Conservation (phyloP, 2,797 vertebrate species). For the Molossus alvarezi region DNA sequence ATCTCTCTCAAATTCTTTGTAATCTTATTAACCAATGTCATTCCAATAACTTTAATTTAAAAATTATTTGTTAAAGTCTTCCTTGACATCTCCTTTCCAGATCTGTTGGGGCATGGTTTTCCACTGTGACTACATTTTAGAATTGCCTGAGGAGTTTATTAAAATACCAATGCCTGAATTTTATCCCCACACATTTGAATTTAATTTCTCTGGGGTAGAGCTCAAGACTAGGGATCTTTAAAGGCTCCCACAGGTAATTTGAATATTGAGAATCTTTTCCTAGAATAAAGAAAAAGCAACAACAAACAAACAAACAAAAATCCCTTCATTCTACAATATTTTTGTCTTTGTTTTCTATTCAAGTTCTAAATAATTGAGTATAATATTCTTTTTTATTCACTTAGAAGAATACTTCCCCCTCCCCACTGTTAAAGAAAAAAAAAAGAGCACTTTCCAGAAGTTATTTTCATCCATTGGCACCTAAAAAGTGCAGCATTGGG, state of each 20-base stretch:
- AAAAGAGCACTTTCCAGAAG: slow-evolving; percentile 10
- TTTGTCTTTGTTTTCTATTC: slow-evolving; percentile 55
- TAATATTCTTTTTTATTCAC: neutral
- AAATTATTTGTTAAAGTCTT: neutral
- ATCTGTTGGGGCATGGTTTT: slow-evolving; percentile 8
- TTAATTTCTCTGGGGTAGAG: slow-evolving; percentile 25
- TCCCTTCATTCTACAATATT: neutral
- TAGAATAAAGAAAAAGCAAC: slow-evolving; percentile 21
- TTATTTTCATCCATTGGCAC: slow-evolving; percentile 22
- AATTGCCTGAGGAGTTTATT: slow-evolving; percentile 16
- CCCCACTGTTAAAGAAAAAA: slow-evolving; percentile 2
- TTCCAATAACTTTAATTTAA: neutral
- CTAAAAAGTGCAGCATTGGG: neutral
- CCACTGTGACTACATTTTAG: slow-evolving; percentile 17
- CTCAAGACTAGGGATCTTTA: slow-evolving; percentile 31
- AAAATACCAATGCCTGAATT: neutral
- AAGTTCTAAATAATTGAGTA: neutral
- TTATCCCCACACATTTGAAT: neutral
- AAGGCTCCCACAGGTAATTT: slow-evolving; percentile 3
- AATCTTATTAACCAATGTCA: neutral
- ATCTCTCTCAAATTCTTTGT: neutral
- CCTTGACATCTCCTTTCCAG: neutral
- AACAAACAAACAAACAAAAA: slow-evolving; percentile 31
- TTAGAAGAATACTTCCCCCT: neutral
- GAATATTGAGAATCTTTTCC: slow-evolving; percentile 29